Percentiles rank a stretch among this genome's conserved stretches.
Conservation (phyloP, 1,140 invertebrate species). For the Drosophila subobscura region DNA sequence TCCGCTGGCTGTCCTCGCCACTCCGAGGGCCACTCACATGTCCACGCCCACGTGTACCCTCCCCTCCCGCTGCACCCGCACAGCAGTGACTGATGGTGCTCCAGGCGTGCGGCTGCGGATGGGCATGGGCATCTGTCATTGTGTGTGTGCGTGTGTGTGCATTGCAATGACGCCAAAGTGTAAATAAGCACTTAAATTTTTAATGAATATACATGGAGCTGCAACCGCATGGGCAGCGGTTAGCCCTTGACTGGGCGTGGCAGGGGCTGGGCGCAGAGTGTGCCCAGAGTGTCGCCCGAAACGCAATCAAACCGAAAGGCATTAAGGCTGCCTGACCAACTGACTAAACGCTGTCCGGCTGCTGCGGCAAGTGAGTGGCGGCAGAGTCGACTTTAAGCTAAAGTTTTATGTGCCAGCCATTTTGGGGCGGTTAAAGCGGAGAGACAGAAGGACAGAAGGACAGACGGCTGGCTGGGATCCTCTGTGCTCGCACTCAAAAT, state of each 20-base stretch:
- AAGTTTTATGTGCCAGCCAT: too few relatives aligned
- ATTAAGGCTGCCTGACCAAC: conserved; percentile 23
- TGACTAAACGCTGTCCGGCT: too few relatives aligned
- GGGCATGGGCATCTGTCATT: conserved; percentile 1
- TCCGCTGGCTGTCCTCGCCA: conserved; percentile 9
- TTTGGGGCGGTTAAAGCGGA: too few relatives aligned
- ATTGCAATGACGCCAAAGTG: conserved; percentile 38
- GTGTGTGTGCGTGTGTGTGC: conserved; percentile 10
- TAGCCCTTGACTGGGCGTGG: not conserved
- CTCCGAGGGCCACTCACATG: not conserved
- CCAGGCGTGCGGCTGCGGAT: too few relatives aligned
- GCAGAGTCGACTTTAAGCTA: too few relatives aligned
- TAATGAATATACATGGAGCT: conserved; percentile 54
- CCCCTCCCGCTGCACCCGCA: too few relatives aligned
- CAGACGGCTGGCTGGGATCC: not conserved
- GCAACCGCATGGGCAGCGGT: not conserved
- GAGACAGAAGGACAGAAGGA: not conserved
- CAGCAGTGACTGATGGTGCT: too few relatives aligned
- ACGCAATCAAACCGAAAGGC: conserved; percentile 53
- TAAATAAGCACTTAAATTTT: conserved; percentile 66
- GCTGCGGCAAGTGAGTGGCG: too few relatives aligned
- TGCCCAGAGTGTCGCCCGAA: conserved; percentile 10
- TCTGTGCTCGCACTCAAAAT: conserved; percentile 49
- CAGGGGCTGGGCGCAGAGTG: not conserved
- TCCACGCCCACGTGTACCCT: not conserved